Evolutionary conservation across 2,888 invertebrate genomes (phyloP), one percentile per base, ranked within the genome.

Genomic region (Himalopsyche anomala): DNA sequence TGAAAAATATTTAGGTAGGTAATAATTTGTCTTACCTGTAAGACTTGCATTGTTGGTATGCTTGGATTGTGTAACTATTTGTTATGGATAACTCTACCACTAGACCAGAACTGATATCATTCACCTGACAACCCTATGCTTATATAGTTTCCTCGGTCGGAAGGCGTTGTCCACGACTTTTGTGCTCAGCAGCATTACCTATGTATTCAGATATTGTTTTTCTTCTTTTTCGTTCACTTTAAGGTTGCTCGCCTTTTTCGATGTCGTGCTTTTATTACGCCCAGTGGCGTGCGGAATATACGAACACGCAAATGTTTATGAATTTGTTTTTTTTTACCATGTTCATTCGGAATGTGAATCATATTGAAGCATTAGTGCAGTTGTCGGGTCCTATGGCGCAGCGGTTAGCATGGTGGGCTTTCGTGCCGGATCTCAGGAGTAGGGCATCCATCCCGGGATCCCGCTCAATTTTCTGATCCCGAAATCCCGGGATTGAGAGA

Each of bases 181-280:
- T 11, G 1, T 62, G 62, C n/a, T 8, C 19, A 19, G 62, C 62
- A 62, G 4, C 28, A 28, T 28, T 28, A 28, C 28, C 28, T n/a
- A 19, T 19, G 62, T 62, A 62, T 62, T 62, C 5, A 9, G 62
- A 19, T 19, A 62, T 62, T 62, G 62, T 62, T 62, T 62, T 62
- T 62, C 62, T 28, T 62, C 0, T 62, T 62, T 62, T 62, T 62
- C 62, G 8, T 62, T 62, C 62, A 62, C 62, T 62, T 62, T 62
- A 62, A 62, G 19, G 62, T 62, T 62, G 19, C 62, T 62, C 62
- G 62, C 62, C 51, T 51, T n/a, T 62, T 62, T 62, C 62, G 62
- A 62, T 62, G 62, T 62, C 62, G 62, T 62, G 62, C 62, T 62
- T 62, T 62, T 62, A 62, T 62, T 62, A 28, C 28, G 1, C 4